Base-by-base conservation (phyloP, 2,888 invertebrate genomes). In the Panorpa germanica region DNA sequence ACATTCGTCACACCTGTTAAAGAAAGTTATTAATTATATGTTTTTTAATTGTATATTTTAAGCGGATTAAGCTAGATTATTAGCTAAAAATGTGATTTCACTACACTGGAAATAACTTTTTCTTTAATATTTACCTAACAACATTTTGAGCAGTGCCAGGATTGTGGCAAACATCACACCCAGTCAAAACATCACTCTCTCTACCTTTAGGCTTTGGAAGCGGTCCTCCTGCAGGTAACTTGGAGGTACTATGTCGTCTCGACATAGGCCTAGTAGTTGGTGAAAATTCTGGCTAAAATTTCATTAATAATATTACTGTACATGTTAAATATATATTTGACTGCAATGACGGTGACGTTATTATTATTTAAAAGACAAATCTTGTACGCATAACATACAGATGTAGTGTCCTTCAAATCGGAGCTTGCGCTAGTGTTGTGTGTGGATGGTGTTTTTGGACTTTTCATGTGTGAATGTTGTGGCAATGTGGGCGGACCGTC, bases 1-100 rank as follows among this genome's bases (percentile, higher is more conserved):
- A 53, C 93, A 93, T 50, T 83, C 85, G 55, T 91, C 90, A 53
- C 91, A 91, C 49, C 85, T 88, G 46, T 37, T 49, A 24, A 34
- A 11, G 20, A 18, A 33, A n/a, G 8, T 24, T 14, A 3, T 14
- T 12, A n/a, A 23, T 26, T 20, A 34, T 28, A 22, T 19, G 28
- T 20, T 5, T 22, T 5, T 26, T 29, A 17, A 29, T 18, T 24
- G 3, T 26, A 23, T 24, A 19, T 35, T 9, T 19, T 2, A 18
- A 14, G 10, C 12, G 8, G 25, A 28, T 31, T 26, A 31, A 18
- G 11, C 23, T 23, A 6, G 31, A 8, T 25, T 31, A 41, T 41
- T 9, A 19, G 20, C 7, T 7, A 9, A 12, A 7, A 11, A 21
- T n/a, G 12, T n/a, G 3, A 16, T 13, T 23, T 8, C 6, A 20